Conservation (phyloP, 2,888 invertebrate genomes). For the Volucella zonaria region DNA sequence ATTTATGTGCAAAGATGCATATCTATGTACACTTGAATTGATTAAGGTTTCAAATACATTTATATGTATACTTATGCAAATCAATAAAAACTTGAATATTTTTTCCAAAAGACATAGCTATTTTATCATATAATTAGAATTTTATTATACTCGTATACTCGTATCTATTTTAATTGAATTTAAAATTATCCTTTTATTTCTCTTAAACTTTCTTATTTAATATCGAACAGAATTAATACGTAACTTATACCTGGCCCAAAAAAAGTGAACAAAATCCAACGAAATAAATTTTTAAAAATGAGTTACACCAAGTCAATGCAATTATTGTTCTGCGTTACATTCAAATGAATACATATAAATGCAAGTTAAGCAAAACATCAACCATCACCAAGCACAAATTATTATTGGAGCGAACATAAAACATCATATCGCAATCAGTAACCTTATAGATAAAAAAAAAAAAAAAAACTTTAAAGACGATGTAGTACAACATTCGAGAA, state of each 20-base stretch:
- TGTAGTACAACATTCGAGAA: not conserved
- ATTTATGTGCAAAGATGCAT: too few species aligned
- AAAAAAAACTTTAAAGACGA: not conserved
- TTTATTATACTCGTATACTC: too few species aligned
- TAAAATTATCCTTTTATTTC: constrained; percentile 26
- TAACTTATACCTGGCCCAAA: constrained; percentile 32
- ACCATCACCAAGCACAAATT: constrained; percentile 62
- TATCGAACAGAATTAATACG: constrained; percentile 62
- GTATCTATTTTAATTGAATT: not conserved
- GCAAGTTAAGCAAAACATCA: constrained; percentile 48
- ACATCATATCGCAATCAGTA: constrained; percentile 23
- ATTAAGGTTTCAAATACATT: too few species aligned
- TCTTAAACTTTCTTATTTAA: constrained; percentile 6
- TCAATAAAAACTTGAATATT: too few species aligned
- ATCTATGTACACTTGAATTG: too few species aligned
- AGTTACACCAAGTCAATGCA: constrained; percentile 49
- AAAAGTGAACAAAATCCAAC: constrained; percentile 49
- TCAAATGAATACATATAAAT: constrained; percentile 23
- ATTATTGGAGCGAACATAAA: constrained; percentile 28
- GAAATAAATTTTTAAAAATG: constrained; percentile 51
- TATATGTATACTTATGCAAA: too few species aligned
- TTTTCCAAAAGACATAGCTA: too few species aligned
- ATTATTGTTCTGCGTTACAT: constrained; percentile 48
- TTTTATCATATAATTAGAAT: too few species aligned
- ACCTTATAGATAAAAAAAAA: constrained; percentile 6